Evolutionary conservation across 2,113 vertebrate genomes (phyloP), one percentile per base, ranked within the genome.

Genomic region (Onychostoma macrolepis): DNA sequence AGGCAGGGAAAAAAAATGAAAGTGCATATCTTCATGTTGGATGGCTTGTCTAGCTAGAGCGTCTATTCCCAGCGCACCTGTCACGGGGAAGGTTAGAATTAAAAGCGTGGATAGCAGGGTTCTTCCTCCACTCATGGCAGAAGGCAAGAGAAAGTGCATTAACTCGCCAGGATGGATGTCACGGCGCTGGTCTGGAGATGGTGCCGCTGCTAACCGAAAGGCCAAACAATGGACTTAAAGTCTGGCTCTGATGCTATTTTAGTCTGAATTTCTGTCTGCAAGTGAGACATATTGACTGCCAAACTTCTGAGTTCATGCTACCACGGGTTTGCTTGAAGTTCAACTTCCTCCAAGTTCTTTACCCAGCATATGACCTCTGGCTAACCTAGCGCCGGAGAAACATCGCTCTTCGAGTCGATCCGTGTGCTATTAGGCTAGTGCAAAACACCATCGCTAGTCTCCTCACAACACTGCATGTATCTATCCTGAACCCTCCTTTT

Each of bases 21-120:
- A 92, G 94, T 93, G 93, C 94, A 94, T 93, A 95, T 94, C 93
- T 95, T 95, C 93, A 92, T 94, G 93, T 95, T 93, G 87, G 82
- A 92, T 87, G 87, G 88, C 92, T 93, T 94, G 94, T 95, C 94
- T 94, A 94, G 93, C 89, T 80, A 94, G 79, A 69, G 89, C 91
- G 86, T 95, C 93, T 93, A 93, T 94, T 95, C 95, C 93, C 94
- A 92, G 91, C 80, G 92, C 89, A 91, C 93, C 94, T 94, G 93
- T 95, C 94, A 94, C 92, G 92, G 92, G 91, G 91, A 95, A 95
- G 94, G 94, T 95, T 94, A 95, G 92, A 91, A 91, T 86, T 88
- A 80, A 86, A 86, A 83, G 85, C 65, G 61, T 63, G 75, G 86
- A 86, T 87, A 88, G 87, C 82, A 80, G 76, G 61, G 77, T 76